A percentile compares a stretch with the other conserved stretches of the same genome.
These are phyloP conservation scores for Mesocentrotus franciscanus DNA, from an alignment of 53 echinoderm and acorn worm genomes.

Conservation along the genomic window DNA sequence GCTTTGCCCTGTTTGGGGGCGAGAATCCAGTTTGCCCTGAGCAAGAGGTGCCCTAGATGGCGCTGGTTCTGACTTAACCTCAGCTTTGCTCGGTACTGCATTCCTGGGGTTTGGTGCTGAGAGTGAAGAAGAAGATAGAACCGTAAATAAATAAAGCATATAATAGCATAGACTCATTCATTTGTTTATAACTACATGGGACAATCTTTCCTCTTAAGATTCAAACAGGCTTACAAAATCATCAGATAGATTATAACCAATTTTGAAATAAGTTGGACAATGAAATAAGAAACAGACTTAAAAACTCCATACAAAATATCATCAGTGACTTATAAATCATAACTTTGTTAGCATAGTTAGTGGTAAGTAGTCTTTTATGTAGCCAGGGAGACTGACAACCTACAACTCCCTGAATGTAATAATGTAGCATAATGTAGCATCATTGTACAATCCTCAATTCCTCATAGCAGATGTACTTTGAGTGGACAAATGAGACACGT, in stretches of 20 bases:
- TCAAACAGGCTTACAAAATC: not conserved
- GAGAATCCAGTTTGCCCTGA: slow-evolving; percentile 80
- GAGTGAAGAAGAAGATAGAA: not conserved
- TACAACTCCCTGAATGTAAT: too few species aligned
- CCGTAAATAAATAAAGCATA: not conserved
- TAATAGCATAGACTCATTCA: not conserved
- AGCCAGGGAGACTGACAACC: too few species aligned
- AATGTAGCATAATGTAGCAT: too few species aligned
- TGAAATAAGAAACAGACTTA: too few species aligned
- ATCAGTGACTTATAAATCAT: too few species aligned
- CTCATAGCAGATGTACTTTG: too few species aligned
- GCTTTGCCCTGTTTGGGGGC: slow-evolving; percentile 54
- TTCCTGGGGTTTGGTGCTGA: slow-evolving; percentile 62
- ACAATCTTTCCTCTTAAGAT: not conserved
- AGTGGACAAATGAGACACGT: not conserved
- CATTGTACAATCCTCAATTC: too few species aligned
- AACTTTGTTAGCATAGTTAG: too few species aligned
- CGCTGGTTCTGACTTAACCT: slow-evolving; percentile 5
- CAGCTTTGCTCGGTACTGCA: slow-evolving; percentile 39
- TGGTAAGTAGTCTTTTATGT: too few species aligned
- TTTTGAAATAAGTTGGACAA: too few species aligned
- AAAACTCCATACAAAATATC: too few species aligned
- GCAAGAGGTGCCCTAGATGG: slow-evolving; percentile 70
- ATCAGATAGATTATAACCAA: not conserved
- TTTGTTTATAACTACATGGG: not conserved